These are phyloP conservation scores for Rhogogaster chlorosoma DNA, from an alignment of 2,888 invertebrate species.

Conservation along the genomic window DNA sequence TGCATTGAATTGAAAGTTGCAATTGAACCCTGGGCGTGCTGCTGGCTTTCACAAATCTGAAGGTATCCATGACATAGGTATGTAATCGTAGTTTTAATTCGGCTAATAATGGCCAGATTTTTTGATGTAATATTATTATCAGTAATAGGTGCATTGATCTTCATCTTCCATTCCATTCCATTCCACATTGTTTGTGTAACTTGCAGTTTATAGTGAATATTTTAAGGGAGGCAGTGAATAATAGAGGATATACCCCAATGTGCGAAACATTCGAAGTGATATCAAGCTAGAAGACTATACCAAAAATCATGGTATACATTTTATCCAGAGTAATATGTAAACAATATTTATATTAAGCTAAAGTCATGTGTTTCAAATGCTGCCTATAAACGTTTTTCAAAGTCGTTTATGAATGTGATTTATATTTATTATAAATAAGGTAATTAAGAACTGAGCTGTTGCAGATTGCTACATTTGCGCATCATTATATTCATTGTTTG, in stretches of 20 bases:
- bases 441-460: slow-evolving; percentile 3
- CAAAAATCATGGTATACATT: not conserved
- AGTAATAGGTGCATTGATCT: slow-evolving; percentile 20
- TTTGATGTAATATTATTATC: slow-evolving; percentile 8
- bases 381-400: slow-evolving; percentile 40
- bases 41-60: not conserved
- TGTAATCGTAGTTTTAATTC: slow-evolving; percentile 41
- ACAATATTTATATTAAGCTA: slow-evolving; percentile 16
- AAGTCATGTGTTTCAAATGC: slow-evolving; percentile 36
- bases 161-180: slow-evolving; percentile 43
- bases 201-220: slow-evolving; percentile 1
- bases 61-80: slow-evolving; percentile 38
- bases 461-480: slow-evolving; percentile 19
- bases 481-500: slow-evolving; percentile 30
- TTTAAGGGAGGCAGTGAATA: not conserved
- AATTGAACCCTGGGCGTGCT: not conserved
- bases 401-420: slow-evolving; percentile 46
- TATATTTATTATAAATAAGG: slow-evolving; percentile 36
- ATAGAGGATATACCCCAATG: not conserved
- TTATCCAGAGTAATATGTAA: not conserved
- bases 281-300: slow-evolving; percentile 13
- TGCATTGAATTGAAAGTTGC: too few species aligned
- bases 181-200: slow-evolving; percentile 19
- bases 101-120: slow-evolving; percentile 9
- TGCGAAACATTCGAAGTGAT: slow-evolving; percentile 26